phyloP scores from a whole-genome alignment of 2,113 vertebrate species.

The Nyctibius bracteatus region DNA sequence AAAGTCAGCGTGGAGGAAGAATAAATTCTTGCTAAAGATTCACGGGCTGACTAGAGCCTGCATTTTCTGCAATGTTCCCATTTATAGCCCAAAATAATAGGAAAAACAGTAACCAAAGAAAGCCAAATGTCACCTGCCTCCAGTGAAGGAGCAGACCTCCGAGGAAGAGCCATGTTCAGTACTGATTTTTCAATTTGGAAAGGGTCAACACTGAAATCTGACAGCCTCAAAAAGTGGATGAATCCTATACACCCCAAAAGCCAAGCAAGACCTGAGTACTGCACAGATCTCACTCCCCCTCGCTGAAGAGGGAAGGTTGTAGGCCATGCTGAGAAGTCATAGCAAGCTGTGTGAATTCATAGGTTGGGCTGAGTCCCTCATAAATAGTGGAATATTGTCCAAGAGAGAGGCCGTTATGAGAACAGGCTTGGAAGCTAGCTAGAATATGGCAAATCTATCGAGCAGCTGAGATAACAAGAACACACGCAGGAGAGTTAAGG shows the following conservation, averaged over 20 bases:
- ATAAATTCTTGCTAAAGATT: background rate
- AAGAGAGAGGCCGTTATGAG: background rate
- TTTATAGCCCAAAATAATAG: background rate
- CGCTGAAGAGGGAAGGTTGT: background rate
- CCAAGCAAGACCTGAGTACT: background rate
- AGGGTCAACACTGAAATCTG: background rate
- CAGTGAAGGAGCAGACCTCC: background rate
- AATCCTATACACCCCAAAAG: background rate
- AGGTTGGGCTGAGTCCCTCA: background rate
- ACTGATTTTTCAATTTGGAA: background rate
- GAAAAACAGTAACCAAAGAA: background rate
- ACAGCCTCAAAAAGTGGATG: background rate
- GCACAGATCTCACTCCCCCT: background rate
- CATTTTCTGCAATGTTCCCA: background rate
- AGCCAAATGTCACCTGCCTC: background rate
- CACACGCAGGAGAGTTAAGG: slow-evolving; percentile 45
- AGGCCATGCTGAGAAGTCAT: background rate
- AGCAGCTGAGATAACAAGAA: slow-evolving; percentile 74
- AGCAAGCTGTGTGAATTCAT: background rate
- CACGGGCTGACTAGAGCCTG: background rate
- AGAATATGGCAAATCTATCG: slow-evolving; percentile 13
- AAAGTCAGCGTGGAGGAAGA: background rate
- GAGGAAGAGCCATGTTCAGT: background rate
- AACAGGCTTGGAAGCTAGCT: slow-evolving; percentile 20
- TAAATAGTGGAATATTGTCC: background rate